Conservation (phyloP, 2,113 vertebrate genomes). For the Megaceryle torquata region DNA sequence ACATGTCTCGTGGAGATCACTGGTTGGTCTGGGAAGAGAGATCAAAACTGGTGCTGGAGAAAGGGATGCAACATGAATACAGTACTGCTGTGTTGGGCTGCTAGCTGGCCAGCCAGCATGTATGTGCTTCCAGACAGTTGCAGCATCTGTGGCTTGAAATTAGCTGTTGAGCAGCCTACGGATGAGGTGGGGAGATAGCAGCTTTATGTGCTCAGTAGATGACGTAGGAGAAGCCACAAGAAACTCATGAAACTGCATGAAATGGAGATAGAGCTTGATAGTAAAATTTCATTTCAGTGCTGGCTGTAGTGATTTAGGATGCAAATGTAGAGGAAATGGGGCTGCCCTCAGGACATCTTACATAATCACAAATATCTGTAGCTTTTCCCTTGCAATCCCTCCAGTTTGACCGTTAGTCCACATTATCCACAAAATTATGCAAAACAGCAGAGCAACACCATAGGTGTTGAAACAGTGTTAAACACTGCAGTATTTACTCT, state of each 20-base stretch:
- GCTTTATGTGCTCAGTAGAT: not conserved
- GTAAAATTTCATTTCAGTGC: not conserved
- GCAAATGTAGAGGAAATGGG: not conserved
- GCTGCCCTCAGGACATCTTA: not conserved
- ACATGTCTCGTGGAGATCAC: not conserved
- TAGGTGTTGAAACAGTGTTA: not conserved
- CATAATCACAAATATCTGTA: not conserved
- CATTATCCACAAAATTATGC: not conserved
- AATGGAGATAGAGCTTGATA: not conserved
- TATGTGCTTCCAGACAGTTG: not conserved
- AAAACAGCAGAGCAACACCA: not conserved
- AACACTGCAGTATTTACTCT: not conserved
- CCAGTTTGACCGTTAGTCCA: not conserved
- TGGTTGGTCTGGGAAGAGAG: not conserved
- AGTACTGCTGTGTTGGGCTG: not conserved
- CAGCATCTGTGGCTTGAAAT: not conserved
- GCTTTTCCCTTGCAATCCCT: not conserved
- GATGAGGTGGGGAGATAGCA: not conserved
- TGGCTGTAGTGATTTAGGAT: not conserved
- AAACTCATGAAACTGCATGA: not conserved
- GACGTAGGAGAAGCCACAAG: not conserved
- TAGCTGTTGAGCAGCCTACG: not conserved
- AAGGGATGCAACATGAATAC: not conserved
- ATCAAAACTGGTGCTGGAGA: not conserved
- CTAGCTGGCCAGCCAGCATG: not conserved